Evolutionary conservation across 1,140 invertebrate genomes (phyloP).

Genomic region (Macrocentrus cingulum): DNA sequence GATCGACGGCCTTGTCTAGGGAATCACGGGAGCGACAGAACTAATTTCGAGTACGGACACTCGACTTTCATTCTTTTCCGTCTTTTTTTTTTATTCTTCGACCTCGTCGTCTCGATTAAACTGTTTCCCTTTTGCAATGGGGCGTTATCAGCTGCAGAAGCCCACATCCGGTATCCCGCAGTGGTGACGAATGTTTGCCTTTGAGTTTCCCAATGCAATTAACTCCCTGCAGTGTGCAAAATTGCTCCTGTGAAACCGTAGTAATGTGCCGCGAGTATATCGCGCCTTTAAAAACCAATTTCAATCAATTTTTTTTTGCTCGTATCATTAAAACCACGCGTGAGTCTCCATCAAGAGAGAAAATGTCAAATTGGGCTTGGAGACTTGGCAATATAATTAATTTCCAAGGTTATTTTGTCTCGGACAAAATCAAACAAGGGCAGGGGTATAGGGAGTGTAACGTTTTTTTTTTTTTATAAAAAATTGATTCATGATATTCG

Average conservation of each 20-base stretch:
- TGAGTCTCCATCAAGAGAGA: too few species aligned
- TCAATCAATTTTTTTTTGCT: not conserved
- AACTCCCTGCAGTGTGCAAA: constrained; percentile 16
- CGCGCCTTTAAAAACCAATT: too few species aligned
- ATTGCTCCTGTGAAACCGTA: constrained; percentile 16
- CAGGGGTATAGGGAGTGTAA: constrained; percentile 24
- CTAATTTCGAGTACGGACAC: constrained; percentile 27
- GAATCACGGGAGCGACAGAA: constrained; percentile 26
- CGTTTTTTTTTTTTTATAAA: constrained; percentile 16
- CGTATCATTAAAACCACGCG: constrained; percentile 6
- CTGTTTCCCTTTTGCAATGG: constrained; percentile 13
- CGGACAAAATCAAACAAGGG: not conserved
- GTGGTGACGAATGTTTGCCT: constrained; percentile 21
- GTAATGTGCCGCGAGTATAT: too few species aligned
- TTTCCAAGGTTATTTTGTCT: not conserved
- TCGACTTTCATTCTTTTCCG: not conserved
- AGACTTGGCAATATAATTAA: not conserved
- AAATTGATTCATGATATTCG: constrained; percentile 37
- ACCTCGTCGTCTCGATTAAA: constrained; percentile 17
- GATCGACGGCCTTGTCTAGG: constrained; percentile 17
- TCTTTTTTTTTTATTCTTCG: not conserved
- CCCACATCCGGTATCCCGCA: constrained; percentile 14
- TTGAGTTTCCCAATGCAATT: constrained; percentile 18
- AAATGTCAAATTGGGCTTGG: too few species aligned
- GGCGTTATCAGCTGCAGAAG: not conserved